Conservation (phyloP, 1,140 invertebrate species). For the Matsumurasca onukii region DNA sequence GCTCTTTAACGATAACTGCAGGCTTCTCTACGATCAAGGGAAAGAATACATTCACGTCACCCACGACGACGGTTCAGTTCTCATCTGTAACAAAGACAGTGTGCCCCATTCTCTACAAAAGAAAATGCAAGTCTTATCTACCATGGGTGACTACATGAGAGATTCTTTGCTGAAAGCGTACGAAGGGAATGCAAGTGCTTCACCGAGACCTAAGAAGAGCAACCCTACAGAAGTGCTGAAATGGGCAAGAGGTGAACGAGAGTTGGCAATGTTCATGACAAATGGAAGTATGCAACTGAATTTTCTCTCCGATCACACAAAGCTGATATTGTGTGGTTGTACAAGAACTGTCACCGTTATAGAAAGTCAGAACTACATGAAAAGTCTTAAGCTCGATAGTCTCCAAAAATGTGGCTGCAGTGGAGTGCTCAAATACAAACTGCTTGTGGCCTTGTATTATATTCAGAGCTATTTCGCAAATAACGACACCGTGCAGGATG, state of each 20-base stretch:
- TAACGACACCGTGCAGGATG: too few relatives aligned
- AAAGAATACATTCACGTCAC: conserved; percentile 6
- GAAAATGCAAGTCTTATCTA: conserved; percentile 10
- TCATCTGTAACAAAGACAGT: neutral
- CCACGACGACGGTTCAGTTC: neutral
- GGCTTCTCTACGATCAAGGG: conserved; percentile 47
- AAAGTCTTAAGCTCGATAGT: conserved; percentile 19
- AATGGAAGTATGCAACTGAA: conserved; percentile 33
- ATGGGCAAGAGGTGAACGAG: neutral
- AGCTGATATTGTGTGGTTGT: conserved; percentile 23
- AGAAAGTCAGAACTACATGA: neutral
- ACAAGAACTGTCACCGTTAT: conserved; percentile 31
- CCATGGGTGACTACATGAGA: conserved; percentile 17
- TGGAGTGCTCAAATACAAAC: conserved; percentile 9
- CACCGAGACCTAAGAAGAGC: neutral
- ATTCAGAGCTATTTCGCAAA: conserved; percentile 9
- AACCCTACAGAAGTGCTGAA: neutral
- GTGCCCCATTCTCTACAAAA: conserved; percentile 3
- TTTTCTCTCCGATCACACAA: conserved; percentile 29
- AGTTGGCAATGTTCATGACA: conserved; percentile 19
- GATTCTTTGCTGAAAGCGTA: conserved; percentile 4
- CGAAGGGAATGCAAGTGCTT: neutral
- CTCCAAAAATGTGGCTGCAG: conserved; percentile 31
- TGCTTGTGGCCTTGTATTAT: neutral
- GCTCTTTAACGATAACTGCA: conserved; percentile 67